Evolutionary conservation across 2,113 vertebrate species (phyloP).

Genomic region (Oncorhynchus keta): DNA sequence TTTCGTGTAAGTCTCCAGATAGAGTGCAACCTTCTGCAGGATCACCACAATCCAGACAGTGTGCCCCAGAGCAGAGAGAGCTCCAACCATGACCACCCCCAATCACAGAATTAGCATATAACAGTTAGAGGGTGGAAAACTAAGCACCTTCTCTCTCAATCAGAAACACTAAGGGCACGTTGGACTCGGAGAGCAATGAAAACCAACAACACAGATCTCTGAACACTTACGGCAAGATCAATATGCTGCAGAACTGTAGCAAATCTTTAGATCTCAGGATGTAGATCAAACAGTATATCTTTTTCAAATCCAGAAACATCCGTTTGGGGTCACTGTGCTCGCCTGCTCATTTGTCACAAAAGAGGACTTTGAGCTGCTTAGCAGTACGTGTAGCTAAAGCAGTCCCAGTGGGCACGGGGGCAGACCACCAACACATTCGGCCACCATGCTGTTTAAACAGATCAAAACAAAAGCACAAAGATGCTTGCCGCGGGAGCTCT

Average conservation of each 20-base stretch:
- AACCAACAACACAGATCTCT: too few species aligned
- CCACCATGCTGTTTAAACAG: constrained; percentile 54
- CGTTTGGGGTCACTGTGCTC: constrained; percentile 12
- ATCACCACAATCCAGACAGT: background rate
- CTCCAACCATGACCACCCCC: too few species aligned
- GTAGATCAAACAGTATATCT: constrained; percentile 11
- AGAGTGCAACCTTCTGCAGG: background rate
- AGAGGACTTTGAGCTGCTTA: constrained; percentile 38
- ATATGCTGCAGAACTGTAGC: background rate
- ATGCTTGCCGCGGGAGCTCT: constrained; percentile 49
- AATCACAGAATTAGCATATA: too few species aligned
- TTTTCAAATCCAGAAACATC: constrained; percentile 36
- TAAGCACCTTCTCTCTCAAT: too few species aligned
- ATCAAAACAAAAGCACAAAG: constrained; percentile 60
- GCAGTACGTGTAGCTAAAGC: constrained; percentile 28
- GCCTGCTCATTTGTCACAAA: constrained; percentile 45
- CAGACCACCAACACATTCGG: constrained; percentile 63
- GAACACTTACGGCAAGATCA: background rate
- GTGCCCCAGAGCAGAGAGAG: too few species aligned
- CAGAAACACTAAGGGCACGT: too few species aligned
- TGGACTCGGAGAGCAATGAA: too few species aligned
- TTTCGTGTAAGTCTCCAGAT: background rate
- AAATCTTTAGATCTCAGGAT: background rate
- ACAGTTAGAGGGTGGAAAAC: background rate
- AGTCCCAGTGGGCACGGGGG: constrained; percentile 33